These are phyloP conservation scores for Drosophila willistoni DNA, from an alignment of 1,140 invertebrate genomes.

Conservation along the genomic window DNA sequence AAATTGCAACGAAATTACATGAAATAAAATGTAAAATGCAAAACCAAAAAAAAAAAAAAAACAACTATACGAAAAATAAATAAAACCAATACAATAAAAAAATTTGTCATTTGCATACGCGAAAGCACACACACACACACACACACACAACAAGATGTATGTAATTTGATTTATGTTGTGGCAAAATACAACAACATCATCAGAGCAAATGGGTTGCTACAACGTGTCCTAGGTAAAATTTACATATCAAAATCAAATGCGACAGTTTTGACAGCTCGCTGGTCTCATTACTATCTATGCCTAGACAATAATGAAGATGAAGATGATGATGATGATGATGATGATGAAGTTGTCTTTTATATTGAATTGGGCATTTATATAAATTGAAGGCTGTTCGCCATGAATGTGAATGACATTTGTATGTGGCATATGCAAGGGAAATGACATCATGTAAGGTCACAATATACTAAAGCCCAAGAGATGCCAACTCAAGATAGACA, in stretches of 20 bases:
- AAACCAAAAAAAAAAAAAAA: conserved; percentile 43
- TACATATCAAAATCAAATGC: conserved; percentile 75
- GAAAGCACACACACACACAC: conserved; percentile 30
- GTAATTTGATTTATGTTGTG: conserved; percentile 73
- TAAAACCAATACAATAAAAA: conserved; percentile 65
- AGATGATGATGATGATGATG: conserved; percentile 42
- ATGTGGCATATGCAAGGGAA: not conserved
- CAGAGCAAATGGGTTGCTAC: conserved; percentile 7
- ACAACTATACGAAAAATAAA: conserved; percentile 1
- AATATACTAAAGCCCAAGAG: conserved; percentile 2
- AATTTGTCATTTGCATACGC: conserved; percentile 54
- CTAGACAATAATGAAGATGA: conserved; percentile 29
- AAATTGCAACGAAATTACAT: conserved; percentile 17
- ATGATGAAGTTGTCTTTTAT: not conserved
- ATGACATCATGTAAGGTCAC: not conserved
- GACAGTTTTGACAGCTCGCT: conserved; percentile 73
- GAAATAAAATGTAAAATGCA: conserved; percentile 31
- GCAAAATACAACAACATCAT: conserved; percentile 51
- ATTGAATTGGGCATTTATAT: conserved; percentile 4
- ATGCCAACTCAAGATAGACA: not conserved
- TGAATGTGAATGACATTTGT: conserved; percentile 1
- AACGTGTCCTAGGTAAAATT: conserved; percentile 43
- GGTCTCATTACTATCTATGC: conserved; percentile 60
- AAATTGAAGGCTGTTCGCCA: not conserved
- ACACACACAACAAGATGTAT: not conserved